A percentile compares a stretch with the other conserved stretches of the same genome.
These are phyloP conservation scores for Ctenomys sociabilis DNA, from an alignment of 2,113 vertebrate species.

Conservation along the genomic window DNA sequence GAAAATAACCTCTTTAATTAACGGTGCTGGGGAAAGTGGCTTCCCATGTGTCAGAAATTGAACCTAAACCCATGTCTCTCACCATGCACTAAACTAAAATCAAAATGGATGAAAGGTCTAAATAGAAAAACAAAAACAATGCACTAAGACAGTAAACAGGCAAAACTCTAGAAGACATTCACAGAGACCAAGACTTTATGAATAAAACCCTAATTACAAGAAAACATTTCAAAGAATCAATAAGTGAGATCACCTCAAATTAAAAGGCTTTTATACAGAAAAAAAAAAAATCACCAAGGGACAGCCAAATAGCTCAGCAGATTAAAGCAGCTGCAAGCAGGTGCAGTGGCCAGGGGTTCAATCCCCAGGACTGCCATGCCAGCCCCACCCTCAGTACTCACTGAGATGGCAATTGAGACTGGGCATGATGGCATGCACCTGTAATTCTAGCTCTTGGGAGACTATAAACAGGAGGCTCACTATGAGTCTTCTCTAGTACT, in stretches of 20 bases:
- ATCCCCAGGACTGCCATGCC: too few species aligned
- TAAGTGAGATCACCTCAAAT: background rate
- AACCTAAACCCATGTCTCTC: background rate
- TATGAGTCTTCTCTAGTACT: too few species aligned
- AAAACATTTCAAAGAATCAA: background rate
- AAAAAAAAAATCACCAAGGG: background rate
- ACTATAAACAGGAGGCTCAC: too few species aligned
- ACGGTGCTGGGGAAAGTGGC: background rate
- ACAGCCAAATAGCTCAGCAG: too few species aligned
- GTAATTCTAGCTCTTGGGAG: too few species aligned
- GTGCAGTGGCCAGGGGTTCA: too few species aligned
- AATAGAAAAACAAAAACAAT: background rate
- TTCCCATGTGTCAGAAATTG: background rate
- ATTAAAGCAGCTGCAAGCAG: too few species aligned
- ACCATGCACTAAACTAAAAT: background rate
- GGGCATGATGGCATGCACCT: too few species aligned
- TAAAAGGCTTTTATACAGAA: background rate
- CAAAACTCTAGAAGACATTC: background rate
- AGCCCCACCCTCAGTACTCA: too few species aligned
- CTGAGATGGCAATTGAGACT: too few species aligned
- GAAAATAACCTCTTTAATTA: background rate
- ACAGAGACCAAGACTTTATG: background rate
- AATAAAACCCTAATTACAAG: background rate
- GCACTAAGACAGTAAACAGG: background rate
- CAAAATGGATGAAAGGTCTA: background rate